phyloP scores from a whole-genome alignment of 2,888 invertebrate species.

The Anticlea derivata region DNA sequence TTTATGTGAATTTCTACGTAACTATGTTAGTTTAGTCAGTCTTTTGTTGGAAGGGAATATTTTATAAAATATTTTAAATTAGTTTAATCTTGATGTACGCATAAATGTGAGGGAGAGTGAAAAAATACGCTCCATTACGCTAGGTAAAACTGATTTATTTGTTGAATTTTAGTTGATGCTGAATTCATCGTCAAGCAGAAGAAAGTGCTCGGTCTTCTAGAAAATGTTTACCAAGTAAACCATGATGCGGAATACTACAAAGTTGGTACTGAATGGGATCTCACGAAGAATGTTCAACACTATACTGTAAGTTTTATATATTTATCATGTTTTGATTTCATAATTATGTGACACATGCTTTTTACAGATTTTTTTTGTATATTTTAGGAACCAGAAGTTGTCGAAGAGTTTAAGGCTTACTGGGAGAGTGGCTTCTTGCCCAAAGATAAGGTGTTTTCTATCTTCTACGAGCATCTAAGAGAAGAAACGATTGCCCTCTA shows the following conservation, averaged over 20 bases:
- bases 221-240: conserved; percentile 66
- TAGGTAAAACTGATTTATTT: not conserved
- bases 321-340: no score
- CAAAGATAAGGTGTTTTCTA: conserved; percentile 77
- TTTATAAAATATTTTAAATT: no score
- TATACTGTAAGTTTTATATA: conserved; percentile 59
- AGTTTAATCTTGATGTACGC: no score
- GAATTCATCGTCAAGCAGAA: conserved; percentile 61
- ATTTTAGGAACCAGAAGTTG: conserved; percentile 66
- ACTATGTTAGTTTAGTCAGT: no score
- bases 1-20: no score
- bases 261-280: conserved; percentile 58
- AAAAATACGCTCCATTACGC: no score
- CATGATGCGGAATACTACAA: conserved; percentile 62
- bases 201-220: conserved; percentile 70
- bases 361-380: not conserved
- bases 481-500: conserved; percentile 81
- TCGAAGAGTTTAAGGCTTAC: conserved; percentile 67
- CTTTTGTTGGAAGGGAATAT: no score
- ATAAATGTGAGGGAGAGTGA: no score
- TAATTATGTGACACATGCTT: no score
- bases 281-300: conserved; percentile 61
- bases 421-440: conserved; percentile 76
- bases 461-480: conserved; percentile 69
- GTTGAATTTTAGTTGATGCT: conserved; percentile 44